Conservation (phyloP, 1,140 invertebrate species). For the Musca domestica region DNA sequence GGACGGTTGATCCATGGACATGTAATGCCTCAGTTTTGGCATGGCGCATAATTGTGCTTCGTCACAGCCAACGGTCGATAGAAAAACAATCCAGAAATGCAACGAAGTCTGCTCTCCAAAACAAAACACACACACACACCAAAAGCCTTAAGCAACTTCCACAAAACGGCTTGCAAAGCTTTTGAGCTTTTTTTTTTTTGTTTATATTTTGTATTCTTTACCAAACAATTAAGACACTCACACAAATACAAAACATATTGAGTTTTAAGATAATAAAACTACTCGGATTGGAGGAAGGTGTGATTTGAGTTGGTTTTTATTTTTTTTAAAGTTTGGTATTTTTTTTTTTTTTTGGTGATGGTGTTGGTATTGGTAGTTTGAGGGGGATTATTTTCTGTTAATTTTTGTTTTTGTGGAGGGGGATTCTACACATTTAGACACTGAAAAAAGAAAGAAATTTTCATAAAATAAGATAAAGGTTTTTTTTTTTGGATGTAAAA, state of each 20-base stretch:
- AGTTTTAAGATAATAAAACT: slow-evolving; percentile 4
- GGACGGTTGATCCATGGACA: slow-evolving; percentile 52
- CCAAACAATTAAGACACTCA: background rate
- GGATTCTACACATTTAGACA: slow-evolving; percentile 10
- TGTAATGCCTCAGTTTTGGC: slow-evolving; percentile 55
- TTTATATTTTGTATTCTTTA: background rate
- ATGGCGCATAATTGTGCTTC: slow-evolving; percentile 44
- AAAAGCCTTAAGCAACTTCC: background rate
- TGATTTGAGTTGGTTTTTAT: too few species aligned
- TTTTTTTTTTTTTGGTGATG: background rate
- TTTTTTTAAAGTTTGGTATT: too few species aligned
- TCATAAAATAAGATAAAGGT: background rate
- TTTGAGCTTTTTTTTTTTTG: background rate
- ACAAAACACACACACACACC: background rate
- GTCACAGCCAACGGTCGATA: background rate
- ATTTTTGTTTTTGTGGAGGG: background rate
- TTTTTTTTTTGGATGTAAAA: background rate
- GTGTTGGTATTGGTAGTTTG: background rate
- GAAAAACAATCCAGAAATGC: too few species aligned
- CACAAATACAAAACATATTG: slow-evolving; percentile 11
- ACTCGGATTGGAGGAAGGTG: background rate
- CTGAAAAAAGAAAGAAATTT: slow-evolving; percentile 14
- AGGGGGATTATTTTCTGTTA: background rate
- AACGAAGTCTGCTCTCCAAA: background rate
- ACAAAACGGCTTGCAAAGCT: background rate